phyloP scores from a whole-genome alignment of 2,113 vertebrate genomes.

The Heteronetta atricapilla region DNA sequence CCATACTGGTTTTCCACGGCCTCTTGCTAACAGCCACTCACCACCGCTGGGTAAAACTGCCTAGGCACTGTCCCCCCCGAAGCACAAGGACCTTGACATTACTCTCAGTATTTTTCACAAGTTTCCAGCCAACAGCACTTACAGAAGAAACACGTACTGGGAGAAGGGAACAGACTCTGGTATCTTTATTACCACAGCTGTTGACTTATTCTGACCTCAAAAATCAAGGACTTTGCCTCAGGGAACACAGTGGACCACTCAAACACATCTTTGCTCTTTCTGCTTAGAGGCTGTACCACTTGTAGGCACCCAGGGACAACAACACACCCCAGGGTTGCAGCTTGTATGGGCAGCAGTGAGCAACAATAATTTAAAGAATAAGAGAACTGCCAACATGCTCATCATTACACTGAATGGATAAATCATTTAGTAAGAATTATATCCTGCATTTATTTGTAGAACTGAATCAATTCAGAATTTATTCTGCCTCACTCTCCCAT shows the following conservation, averaged over 20 bases:
- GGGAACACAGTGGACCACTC: background rate
- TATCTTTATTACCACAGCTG: background rate
- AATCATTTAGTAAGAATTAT: background rate
- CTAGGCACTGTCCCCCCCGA: fast-evolving
- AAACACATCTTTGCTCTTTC: background rate
- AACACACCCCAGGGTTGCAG: background rate
- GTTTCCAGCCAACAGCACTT: background rate
- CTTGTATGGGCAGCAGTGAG: background rate
- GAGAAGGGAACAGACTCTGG: background rate
- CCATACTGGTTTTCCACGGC: background rate
- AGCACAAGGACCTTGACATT: background rate
- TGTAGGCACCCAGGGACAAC: background rate
- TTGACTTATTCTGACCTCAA: background rate
- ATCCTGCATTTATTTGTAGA: background rate
- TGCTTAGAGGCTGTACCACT: fast-evolving
- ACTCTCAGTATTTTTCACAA: background rate
- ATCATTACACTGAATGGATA: background rate
- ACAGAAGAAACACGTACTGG: background rate
- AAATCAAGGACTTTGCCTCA: background rate
- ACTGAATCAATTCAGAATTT: background rate
- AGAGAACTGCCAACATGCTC: background rate
- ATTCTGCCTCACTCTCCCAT: background rate
- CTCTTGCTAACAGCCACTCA: background rate
- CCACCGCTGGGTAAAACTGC: no score
- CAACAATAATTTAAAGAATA: background rate